Base-by-base conservation (phyloP, 2,888 invertebrate species). In the Achlya flavicornis region DNA sequence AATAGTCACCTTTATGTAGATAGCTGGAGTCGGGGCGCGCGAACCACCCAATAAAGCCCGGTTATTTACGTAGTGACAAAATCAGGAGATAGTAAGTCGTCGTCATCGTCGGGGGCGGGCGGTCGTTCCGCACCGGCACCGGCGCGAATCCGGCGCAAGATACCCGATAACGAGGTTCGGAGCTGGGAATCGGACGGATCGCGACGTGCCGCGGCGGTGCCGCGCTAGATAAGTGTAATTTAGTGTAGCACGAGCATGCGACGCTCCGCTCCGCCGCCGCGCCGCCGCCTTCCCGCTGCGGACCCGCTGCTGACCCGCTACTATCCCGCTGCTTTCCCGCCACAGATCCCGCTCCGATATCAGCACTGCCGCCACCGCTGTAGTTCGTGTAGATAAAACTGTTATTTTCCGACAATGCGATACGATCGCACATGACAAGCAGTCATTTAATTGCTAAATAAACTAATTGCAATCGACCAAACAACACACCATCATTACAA, bases 1-100 rank as follows among this genome's bases (percentile, higher is more conserved):
- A 53, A 53, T 19, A 53, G 53, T 53, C 53, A 53, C 53, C 53
- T 53, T 53, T 10, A 53, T 19, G 53, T 53, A 53, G 53, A 53
- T 53, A 46, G 46, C 12, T n/a, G 6, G 46, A n/a, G 53, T 53
- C 16, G 19, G 6, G 19, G 19, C 53, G 53, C 14, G 53, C 16
- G 53, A 53, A 19, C 53, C 10, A 53, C 53, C 19, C 16, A 3
- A 19, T 53, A 16, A 53, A 48, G 48, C 48, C 6, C 48, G 4
- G 48, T 16, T 48, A 48, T 48, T 48, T 48, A 48, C 48, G 48
- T 48, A 16, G 48, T 48, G 48, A 48, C 48, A 48, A 48, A 48
- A 48, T 48, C 53, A 6, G 14, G n/a, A 19, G 53, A 10, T 53
- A 53, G 35, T 35, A 26, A 26, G 26, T 26, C 26, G n/a, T 48